Evolutionary conservation across 2,888 invertebrate species (phyloP).

Genomic region (Adineta ricciae): DNA sequence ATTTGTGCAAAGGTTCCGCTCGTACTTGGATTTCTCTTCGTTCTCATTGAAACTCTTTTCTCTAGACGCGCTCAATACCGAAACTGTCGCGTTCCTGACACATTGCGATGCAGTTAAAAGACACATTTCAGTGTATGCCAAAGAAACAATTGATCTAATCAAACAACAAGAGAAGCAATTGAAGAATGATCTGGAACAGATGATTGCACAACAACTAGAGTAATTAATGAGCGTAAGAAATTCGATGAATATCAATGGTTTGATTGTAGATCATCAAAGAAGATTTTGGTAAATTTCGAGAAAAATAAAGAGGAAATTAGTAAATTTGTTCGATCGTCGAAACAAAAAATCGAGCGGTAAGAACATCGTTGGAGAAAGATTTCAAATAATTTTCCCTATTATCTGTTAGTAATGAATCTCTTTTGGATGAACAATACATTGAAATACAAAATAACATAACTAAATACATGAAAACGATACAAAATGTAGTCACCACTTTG

Average conservation of each 20-base stretch:
- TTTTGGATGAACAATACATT: constrained; percentile 4
- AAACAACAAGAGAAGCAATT: neutral
- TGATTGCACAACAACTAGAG: neutral
- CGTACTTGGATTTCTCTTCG: too few species aligned
- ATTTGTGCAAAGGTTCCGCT: constrained; percentile 1
- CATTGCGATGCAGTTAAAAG: neutral
- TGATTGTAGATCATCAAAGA: neutral
- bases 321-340: neutral
- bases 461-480: neutral
- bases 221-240: neutral
- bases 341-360: neutral
- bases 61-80: neutral
- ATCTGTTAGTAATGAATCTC: neutral
- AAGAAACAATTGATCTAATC: neutral
- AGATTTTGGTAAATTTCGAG: neutral
- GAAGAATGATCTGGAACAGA: neutral
- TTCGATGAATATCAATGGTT: too few species aligned
- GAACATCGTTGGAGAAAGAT: too few species aligned
- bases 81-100: neutral
- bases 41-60: neutral
- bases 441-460: neutral
- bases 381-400: too few species aligned
- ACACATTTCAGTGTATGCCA: neutral
- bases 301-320: neutral
- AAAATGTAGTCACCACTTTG: neutral